phyloP scores from a whole-genome alignment of 1,140 invertebrate species.

The Diprion similis region DNA sequence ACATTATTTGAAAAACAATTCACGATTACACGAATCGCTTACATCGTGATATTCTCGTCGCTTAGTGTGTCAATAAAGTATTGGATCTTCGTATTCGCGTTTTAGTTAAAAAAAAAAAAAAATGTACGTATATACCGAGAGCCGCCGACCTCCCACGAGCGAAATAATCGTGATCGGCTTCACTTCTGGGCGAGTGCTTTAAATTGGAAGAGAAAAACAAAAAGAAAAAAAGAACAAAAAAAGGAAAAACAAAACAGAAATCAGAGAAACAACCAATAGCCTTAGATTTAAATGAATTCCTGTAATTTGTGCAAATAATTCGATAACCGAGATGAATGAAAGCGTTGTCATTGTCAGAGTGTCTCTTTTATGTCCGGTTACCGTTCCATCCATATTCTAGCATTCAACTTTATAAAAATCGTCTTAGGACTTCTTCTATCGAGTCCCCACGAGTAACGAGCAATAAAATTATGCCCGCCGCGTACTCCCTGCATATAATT shows the following conservation, averaged over 20 bases:
- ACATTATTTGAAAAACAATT: no score
- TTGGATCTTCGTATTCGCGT: no score
- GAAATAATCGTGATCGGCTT: neutral
- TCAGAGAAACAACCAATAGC: neutral
- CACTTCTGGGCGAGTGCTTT: conserved; percentile 1
- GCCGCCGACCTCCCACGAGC: neutral
- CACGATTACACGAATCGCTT: no score
- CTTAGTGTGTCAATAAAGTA: no score
- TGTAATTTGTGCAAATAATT: conserved; percentile 54
- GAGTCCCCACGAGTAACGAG: neutral
- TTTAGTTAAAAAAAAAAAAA: no score
- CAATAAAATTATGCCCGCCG: neutral
- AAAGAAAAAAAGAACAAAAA: neutral
- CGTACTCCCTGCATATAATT: no score
- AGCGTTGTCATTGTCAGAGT: neutral
- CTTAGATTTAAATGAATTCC: conserved; percentile 19
- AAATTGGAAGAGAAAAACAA: neutral
- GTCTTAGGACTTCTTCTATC: neutral
- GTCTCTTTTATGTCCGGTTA: neutral
- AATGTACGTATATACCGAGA: no score
- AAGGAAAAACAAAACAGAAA: neutral
- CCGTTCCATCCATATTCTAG: neutral
- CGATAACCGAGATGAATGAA: conserved; percentile 32
- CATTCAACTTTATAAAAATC: neutral
- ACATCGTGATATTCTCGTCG: no score